These are phyloP conservation scores for Tenthredo scrophulariae DNA, from an alignment of 2,888 invertebrate species.

Conservation along the genomic window DNA sequence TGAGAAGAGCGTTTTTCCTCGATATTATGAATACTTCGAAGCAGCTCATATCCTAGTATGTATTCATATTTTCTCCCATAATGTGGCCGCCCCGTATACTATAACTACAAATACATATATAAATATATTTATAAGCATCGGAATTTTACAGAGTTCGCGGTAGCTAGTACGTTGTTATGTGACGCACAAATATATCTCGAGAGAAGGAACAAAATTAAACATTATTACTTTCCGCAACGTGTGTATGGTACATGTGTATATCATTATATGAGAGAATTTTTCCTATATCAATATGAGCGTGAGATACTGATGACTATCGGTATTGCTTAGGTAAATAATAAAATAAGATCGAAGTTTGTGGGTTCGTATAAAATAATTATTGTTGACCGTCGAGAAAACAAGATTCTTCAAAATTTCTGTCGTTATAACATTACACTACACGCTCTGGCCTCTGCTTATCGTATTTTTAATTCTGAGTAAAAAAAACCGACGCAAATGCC, in stretches of 20 bases:
- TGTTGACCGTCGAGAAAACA: constrained; percentile 22
- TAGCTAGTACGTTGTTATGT: not conserved
- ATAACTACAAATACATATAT: not conserved
- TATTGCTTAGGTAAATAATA: not conserved
- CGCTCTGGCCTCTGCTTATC: not conserved
- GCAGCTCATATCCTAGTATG: not conserved
- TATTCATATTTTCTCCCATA: constrained; percentile 15
- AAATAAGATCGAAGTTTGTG: not conserved
- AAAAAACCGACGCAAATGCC: not conserved
- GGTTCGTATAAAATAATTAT: not conserved
- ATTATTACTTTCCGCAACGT: not conserved
- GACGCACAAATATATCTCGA: not conserved
- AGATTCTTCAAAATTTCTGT: not conserved
- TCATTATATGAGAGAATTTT: not conserved
- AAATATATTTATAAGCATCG: not conserved
- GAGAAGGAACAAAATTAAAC: not conserved
- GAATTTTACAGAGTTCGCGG: constrained; percentile 18
- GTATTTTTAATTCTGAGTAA: not conserved
- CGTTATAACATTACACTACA: not conserved
- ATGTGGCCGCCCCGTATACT: not conserved
- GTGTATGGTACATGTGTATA: not conserved
- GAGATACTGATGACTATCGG: not conserved
- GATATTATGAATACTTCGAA: constrained; percentile 26
- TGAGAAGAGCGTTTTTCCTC: not conserved
- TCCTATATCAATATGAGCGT: not conserved